Percentiles rank a stretch among this genome's conserved stretches.
Conservation (phyloP, 2,113 vertebrate species). For the Malurus melanocephalus region DNA sequence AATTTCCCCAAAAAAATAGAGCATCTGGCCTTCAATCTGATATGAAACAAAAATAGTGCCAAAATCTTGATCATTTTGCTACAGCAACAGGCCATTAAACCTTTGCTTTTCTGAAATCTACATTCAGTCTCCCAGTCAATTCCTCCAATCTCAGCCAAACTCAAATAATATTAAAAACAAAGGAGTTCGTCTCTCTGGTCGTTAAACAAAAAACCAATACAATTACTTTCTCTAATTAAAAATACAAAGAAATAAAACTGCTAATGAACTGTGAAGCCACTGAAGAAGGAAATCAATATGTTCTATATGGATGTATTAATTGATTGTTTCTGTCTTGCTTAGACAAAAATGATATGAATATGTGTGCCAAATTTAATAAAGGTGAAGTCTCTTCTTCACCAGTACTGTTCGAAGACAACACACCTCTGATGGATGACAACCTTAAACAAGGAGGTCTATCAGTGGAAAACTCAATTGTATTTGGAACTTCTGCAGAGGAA, state of each 20-base stretch:
- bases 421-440: conserved; percentile 18
- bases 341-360: conserved; percentile 18
- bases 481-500: conserved; percentile 89
- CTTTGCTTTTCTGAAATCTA: background rate
- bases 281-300: background rate
- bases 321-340: conserved; percentile 16
- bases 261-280: background rate
- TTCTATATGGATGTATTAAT: background rate
- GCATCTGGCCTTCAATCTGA: background rate
- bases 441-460: conserved; percentile 12
- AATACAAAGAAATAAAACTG: background rate
- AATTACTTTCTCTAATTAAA: background rate
- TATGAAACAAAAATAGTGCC: background rate
- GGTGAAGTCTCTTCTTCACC: conserved; percentile 72
- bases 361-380: background rate
- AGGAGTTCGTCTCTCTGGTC: background rate
- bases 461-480: conserved; percentile 69
- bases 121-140: background rate
- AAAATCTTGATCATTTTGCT: background rate
- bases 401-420: conserved; percentile 85
- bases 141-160: background rate
- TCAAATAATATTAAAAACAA: background rate
- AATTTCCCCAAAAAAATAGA: background rate
- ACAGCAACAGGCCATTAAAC: background rate
- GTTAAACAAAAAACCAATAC: background rate